Percentiles rank a stretch among this genome's conserved stretches.
Conservation (phyloP, 2,797 vertebrate species). For the Pampus argenteus region DNA sequence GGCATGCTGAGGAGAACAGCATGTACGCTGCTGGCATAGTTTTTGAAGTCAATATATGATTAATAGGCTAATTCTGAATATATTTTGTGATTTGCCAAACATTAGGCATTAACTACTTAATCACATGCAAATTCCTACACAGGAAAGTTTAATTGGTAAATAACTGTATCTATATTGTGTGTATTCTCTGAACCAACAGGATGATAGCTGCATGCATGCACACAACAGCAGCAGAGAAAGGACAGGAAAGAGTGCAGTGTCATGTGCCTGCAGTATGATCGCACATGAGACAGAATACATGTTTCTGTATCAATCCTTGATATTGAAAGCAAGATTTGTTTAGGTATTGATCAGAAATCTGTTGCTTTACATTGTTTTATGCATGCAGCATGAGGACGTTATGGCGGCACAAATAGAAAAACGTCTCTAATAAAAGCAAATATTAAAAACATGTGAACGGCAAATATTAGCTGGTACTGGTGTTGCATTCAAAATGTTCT, state of each 20-base stretch:
- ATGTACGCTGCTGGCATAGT: not conserved
- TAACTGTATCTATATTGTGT: not conserved
- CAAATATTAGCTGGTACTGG: too few species aligned
- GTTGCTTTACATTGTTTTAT: too few species aligned
- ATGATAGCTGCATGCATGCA: not conserved
- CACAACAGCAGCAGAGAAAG: not conserved
- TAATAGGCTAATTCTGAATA: not conserved
- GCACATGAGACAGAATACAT: not conserved
- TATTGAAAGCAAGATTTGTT: not conserved
- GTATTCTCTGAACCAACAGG: not conserved
- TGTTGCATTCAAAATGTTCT: not conserved
- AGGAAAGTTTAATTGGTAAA: not conserved
- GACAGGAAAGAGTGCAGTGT: not conserved
- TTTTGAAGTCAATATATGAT: not conserved
- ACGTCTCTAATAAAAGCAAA: slow-evolving; percentile 6
- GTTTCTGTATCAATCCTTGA: not conserved
- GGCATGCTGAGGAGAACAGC: not conserved
- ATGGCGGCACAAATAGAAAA: not conserved
- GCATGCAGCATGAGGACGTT: not conserved
- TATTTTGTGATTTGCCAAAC: not conserved
- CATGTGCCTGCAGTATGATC: not conserved
- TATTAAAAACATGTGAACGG: slow-evolving; percentile 5
- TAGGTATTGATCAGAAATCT: too few species aligned
- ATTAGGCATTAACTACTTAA: not conserved
- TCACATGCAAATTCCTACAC: not conserved